phyloP scores from a whole-genome alignment of 2,888 invertebrate species.

The Tryphoninae sp. region DNA sequence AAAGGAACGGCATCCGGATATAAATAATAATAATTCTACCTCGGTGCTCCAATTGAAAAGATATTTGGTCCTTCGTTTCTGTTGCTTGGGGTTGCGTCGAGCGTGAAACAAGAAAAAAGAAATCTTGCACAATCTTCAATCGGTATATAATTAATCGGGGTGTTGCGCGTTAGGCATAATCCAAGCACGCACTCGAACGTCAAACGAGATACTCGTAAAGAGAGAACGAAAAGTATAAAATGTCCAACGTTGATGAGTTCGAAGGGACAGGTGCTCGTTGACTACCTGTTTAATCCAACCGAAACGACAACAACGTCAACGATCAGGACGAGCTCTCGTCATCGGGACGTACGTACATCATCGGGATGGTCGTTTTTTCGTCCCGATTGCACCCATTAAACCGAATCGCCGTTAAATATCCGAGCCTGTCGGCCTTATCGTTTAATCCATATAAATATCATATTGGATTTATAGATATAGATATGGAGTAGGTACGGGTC shows the following conservation, averaged over 20 bases:
- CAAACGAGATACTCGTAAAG: conserved; percentile 48
- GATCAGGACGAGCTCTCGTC: conserved; percentile 22
- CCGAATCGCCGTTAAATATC: conserved; percentile 74
- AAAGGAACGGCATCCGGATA: no score
- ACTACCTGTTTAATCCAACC: conserved; percentile 52
- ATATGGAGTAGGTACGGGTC: conserved; percentile 4
- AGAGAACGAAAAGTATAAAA: conserved; percentile 62
- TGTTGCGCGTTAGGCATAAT: conserved; percentile 30
- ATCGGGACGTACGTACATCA: conserved; percentile 67
- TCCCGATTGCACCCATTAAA: conserved; percentile 75
- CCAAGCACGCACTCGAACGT: conserved; percentile 35
- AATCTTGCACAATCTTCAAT: neutral
- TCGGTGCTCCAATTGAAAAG: no score
- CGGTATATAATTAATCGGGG: neutral
- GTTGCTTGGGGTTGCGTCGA: no score
- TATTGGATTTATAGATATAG: neutral
- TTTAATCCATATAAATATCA: conserved; percentile 16
- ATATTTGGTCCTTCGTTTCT: no score
- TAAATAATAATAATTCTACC: no score
- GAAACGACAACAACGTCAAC: conserved; percentile 44
- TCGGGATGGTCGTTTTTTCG: conserved; percentile 67
- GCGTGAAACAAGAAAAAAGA: neutral
- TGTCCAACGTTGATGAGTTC: conserved; percentile 70
- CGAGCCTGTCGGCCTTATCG: conserved; percentile 63
- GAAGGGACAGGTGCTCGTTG: conserved; percentile 68